Evolutionary conservation across 2,797 vertebrate genomes (phyloP), one percentile per base, ranked within the genome.

Genomic region (Gambusia yucatana): DNA sequence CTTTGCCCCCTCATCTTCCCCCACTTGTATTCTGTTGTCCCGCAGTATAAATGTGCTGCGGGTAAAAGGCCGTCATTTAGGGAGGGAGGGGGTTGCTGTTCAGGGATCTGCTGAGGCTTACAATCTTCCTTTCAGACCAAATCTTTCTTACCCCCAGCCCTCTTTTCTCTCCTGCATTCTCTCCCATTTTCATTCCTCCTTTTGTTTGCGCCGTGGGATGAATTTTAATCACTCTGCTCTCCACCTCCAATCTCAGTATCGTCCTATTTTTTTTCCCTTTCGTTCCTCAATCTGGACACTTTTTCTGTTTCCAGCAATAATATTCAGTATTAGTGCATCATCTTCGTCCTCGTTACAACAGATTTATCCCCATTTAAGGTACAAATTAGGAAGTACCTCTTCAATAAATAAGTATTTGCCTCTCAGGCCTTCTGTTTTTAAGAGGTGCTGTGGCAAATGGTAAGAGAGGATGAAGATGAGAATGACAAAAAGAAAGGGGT

Each of bases 121-220:
- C 93, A 93, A 94, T 94, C 94, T 94, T 94, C 94, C 88, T 95
- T 95, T 95, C 94, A 94, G 81, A 84, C 85, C 83, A 85, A 87
- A 94, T 94, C 91, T 92, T 87, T 89, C 89, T 89, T 83, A 73
- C 77, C 78, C 78, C 81, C 75, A 76, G 78, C 86, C 79, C 86
- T 88, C 87, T 87, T 83, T 84, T 86, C 89, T 90, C 88, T 90
- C 87, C 87, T 89, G 87, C 88, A 86, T 84, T 91, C 89, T 88
- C 91, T 91, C 84, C 89, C 88, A 92, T 93, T 94, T 93, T 94
- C 93, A 93, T 95, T 92, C 92, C 92, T 93, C 82, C 93, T 94
- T 96, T 96, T 96, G 95, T 96, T 95, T 92, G 93, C 82, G 90
- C 89, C 94, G 95, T 95, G 95, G 95, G 96, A 95, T 96, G 95